A percentile compares a stretch with the other conserved stretches of the same genome.
Evolutionary conservation across 2,113 vertebrate species (phyloP).

Genomic region (Chaetops frenatus): DNA sequence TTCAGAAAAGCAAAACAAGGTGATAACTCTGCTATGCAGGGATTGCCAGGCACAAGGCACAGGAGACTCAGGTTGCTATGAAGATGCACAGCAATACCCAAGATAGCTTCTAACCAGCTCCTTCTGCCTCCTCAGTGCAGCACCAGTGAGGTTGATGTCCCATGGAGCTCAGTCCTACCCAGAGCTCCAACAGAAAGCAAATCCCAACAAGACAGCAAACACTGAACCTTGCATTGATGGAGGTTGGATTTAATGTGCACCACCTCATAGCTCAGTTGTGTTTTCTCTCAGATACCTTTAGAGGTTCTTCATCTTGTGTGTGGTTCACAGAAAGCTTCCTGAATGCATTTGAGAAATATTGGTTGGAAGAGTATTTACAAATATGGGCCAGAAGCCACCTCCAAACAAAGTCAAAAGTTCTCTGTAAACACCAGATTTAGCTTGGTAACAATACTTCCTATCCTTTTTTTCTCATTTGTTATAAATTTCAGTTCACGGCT

Average conservation of each 20-base stretch:
- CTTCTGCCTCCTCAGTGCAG: not conserved
- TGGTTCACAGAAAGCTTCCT: not conserved
- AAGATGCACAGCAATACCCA: not conserved
- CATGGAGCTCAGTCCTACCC: not conserved
- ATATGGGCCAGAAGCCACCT: not conserved
- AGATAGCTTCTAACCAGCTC: not conserved
- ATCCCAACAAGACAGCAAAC: not conserved
- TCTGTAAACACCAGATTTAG: not conserved
- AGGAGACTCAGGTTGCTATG: not conserved
- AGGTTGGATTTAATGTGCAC: not conserved
- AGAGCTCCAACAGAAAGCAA: not conserved
- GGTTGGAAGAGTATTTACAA: not conserved
- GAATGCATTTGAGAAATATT: not conserved
- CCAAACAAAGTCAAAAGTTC: not conserved
- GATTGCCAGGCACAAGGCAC: not conserved
- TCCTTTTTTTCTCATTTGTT: not conserved
- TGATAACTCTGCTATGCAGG: not conserved
- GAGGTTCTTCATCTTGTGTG: not conserved
- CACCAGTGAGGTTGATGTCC: not conserved
- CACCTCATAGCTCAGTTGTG: not conserved
- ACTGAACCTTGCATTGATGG: fast-evolving
- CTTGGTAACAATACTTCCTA: not conserved
- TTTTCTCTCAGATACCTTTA: not conserved
- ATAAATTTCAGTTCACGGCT: not conserved
- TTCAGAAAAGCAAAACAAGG: not conserved